Evolutionary conservation across 2,797 vertebrate species (phyloP).

Genomic region (Hypotaenidia philippensis): DNA sequence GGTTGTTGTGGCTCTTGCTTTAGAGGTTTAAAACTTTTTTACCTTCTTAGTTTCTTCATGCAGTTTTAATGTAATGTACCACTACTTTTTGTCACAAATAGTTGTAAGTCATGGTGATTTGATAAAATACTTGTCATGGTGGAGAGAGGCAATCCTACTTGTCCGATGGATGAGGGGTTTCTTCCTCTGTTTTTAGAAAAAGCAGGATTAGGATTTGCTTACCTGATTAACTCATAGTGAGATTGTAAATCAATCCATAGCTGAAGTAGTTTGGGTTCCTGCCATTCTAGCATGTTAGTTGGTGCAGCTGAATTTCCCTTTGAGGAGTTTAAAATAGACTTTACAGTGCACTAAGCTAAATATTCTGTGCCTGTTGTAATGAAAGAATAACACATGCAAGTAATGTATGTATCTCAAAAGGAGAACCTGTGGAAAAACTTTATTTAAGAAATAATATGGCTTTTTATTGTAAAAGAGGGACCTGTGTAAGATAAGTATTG

Average conservation of each 20-base stretch:
- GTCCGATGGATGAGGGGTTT: neutral
- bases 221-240: neutral
- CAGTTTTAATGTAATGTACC: neutral
- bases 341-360: neutral
- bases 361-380: neutral
- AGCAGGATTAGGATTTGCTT: neutral
- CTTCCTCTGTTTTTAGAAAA: neutral
- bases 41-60: neutral
- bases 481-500: constrained; percentile 41
- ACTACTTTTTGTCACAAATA: neutral
- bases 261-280: neutral
- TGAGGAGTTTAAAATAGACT: neutral
- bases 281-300: fast-evolving
- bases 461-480: neutral
- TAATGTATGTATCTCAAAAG: neutral
- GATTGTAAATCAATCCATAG: neutral
- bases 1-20: neutral
- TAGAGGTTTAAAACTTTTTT: neutral
- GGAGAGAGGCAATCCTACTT: neutral
- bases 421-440: neutral
- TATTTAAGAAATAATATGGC: neutral
- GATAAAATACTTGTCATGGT: neutral
- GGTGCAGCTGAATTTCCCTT: neutral
- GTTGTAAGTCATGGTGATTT: neutral
- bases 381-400: neutral